Evolutionary conservation across 2,888 invertebrate genomes (phyloP).

Genomic region (Volucella bombylans): DNA sequence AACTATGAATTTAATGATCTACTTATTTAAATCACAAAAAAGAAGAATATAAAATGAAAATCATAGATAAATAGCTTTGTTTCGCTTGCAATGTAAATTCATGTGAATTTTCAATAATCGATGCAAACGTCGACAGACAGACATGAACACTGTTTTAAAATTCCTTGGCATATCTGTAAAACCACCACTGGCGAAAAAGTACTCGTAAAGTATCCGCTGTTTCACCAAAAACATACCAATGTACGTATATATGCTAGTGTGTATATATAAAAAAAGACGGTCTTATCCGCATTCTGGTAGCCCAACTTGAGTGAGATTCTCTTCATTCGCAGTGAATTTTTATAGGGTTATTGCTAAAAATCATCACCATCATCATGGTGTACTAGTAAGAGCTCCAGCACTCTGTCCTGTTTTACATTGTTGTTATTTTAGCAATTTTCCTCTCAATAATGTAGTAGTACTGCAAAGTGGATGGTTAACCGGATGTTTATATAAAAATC

Average conservation of each 20-base stretch:
- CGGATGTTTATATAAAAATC: conserved; percentile 64
- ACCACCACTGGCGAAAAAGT: conserved; percentile 22
- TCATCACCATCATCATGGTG: conserved; percentile 53
- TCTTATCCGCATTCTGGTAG: conserved; percentile 53
- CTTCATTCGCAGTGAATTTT: conserved; percentile 59
- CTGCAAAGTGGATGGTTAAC: conserved; percentile 58
- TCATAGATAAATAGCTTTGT: no score
- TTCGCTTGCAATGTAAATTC: conserved; percentile 16
- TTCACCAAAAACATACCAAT: conserved; percentile 7
- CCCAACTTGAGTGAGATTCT: conserved; percentile 49
- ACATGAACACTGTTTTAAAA: conserved; percentile 39
- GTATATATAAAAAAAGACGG: conserved; percentile 30
- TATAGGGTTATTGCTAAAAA: conserved; percentile 64
- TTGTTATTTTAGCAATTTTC: conserved; percentile 45
- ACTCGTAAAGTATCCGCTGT: conserved; percentile 26
- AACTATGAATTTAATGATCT: conserved; percentile 2
- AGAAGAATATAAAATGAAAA: no score
- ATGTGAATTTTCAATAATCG: conserved; percentile 41
- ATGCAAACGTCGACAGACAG: conserved; percentile 36
- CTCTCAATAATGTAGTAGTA: conserved; percentile 54
- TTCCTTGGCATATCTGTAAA: conserved; percentile 24
- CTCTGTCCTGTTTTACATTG: conserved; percentile 37
- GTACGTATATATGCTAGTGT: conserved; percentile 5
- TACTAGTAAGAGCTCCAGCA: not conserved
- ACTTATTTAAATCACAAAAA: no score